Evolutionary conservation across 2,113 vertebrate genomes (phyloP).

Genomic region (Sinocyclocheilus anshuiensis): DNA sequence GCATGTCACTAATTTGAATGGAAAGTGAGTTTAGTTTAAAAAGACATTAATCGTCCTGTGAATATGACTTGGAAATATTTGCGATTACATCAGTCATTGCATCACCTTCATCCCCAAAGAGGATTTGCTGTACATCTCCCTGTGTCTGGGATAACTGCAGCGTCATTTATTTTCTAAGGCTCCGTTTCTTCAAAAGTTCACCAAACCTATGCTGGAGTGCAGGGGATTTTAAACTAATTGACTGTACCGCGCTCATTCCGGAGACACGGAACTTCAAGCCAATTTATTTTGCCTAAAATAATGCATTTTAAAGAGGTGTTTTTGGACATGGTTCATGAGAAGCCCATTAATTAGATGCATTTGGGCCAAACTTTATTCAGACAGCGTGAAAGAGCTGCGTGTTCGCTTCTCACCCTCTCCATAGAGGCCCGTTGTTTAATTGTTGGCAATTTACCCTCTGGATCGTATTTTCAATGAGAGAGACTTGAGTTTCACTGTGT

Average conservation of each 20-base stretch:
- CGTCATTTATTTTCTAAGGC: slow-evolving; percentile 39
- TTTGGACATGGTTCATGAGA: slow-evolving; percentile 59
- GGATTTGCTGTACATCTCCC: slow-evolving; percentile 45
- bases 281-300: slow-evolving; percentile 60
- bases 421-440: slow-evolving; percentile 51
- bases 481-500: slow-evolving; percentile 63
- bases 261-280: slow-evolving; percentile 49
- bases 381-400: slow-evolving; percentile 53
- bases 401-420: slow-evolving; percentile 46
- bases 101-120: slow-evolving; percentile 38
- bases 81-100: slow-evolving; percentile 44
- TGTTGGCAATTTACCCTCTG: slow-evolving; percentile 48
- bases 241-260: slow-evolving; percentile 47
- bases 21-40: slow-evolving; percentile 8
- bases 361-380: slow-evolving; percentile 52
- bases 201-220: slow-evolving; percentile 45
- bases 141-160: slow-evolving; percentile 47
- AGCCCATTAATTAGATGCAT: slow-evolving; percentile 55
- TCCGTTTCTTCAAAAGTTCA: slow-evolving; percentile 40
- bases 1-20: not conserved
- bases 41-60: not conserved
- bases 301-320: slow-evolving; percentile 63
- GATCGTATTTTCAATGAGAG: slow-evolving; percentile 55
- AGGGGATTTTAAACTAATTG: slow-evolving; percentile 51
- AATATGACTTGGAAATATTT: slow-evolving; percentile 25